Evolutionary conservation across 2,113 vertebrate genomes (phyloP), one percentile per base, ranked within the genome.

Genomic region (Solea senegalensis): DNA sequence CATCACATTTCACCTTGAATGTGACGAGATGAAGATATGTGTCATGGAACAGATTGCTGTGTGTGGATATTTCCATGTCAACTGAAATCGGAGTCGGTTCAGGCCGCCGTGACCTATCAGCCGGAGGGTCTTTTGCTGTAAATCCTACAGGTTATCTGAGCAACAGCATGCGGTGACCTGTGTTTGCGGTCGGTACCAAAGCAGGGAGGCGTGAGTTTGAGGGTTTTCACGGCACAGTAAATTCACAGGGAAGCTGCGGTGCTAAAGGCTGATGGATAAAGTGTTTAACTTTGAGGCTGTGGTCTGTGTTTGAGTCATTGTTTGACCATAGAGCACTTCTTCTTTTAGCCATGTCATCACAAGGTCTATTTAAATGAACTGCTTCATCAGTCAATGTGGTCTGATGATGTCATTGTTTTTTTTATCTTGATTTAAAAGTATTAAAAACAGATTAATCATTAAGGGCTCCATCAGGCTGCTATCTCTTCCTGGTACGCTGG

Each of bases 1-100:
- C 61, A 49, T 63, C 41, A n/a, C 54, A 39, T 54, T 67, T 46
- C 40, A 40, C 7, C 39, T 48, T 50, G 64, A 53, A 45, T 69
- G 56, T 59, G 68, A 78, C 45, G 45, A 48, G 11, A 48, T 48
- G 67, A 49, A 74, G 44, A 65, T 50, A 21, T 62, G 28, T 21
- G 7, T 13, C 26, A 2, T 7, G 50, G 27, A 51, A 3, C 9
- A 11, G 28, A 14, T 13, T 52, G 9, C 10, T 15, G 2, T 26
- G 8, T 62, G 51, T 69, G 55, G 21, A 2, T 0, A 27, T 64
- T 68, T 65, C 0, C 48, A 56, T 27, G 15, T 50, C 43, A 21
- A 1, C 3, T 54, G 9, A 72, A 67, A 63, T 46, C 41, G 4
- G 12, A 43, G 3, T 68, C 34, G 39, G 0, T 26, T 28, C 13